phyloP scores from a whole-genome alignment of 2,113 vertebrate genomes.

The Pterocles gutturalis region DNA sequence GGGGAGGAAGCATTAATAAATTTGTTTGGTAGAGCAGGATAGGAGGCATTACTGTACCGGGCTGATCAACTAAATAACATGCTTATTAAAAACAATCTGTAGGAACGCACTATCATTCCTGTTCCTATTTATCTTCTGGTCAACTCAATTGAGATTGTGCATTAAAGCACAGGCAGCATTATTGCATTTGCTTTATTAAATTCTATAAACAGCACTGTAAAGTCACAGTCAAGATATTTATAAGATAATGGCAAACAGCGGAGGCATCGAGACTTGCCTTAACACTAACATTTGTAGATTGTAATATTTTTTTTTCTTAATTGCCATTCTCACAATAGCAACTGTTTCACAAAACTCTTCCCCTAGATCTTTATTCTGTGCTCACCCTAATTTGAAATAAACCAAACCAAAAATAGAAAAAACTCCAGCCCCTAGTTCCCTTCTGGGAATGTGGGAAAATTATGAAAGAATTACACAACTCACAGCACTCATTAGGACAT shows the following conservation, averaged over 20 bases:
- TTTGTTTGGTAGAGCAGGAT: slow-evolving; percentile 70
- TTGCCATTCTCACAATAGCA: slow-evolving; percentile 6
- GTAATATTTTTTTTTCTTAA: slow-evolving; percentile 33
- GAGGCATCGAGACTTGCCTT: slow-evolving; percentile 39
- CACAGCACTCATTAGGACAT: slow-evolving; percentile 58
- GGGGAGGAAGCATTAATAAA: slow-evolving; percentile 69
- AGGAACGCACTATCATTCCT: slow-evolving; percentile 69
- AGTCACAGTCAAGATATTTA: slow-evolving; percentile 73
- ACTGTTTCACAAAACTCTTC: neutral
- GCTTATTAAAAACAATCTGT: slow-evolving; percentile 79
- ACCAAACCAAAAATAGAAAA: slow-evolving; percentile 15
- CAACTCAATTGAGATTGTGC: slow-evolving; percentile 71
- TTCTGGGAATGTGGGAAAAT: slow-evolving; percentile 27
- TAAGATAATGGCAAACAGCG: slow-evolving; percentile 54
- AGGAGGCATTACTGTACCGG: slow-evolving; percentile 60
- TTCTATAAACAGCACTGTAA: slow-evolving; percentile 74
- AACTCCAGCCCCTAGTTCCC: neutral
- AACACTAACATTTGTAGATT: slow-evolving; percentile 1
- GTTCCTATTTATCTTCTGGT: slow-evolving; percentile 78
- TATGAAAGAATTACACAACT: slow-evolving; percentile 64
- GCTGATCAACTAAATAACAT: slow-evolving; percentile 77
- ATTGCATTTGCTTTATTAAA: slow-evolving; percentile 77
- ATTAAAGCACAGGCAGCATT: slow-evolving; percentile 72
- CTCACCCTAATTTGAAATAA: slow-evolving; percentile 18
- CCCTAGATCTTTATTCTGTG: neutral